phyloP scores from a whole-genome alignment of 2,888 invertebrate genomes.

The Eupithecia insigniata region DNA sequence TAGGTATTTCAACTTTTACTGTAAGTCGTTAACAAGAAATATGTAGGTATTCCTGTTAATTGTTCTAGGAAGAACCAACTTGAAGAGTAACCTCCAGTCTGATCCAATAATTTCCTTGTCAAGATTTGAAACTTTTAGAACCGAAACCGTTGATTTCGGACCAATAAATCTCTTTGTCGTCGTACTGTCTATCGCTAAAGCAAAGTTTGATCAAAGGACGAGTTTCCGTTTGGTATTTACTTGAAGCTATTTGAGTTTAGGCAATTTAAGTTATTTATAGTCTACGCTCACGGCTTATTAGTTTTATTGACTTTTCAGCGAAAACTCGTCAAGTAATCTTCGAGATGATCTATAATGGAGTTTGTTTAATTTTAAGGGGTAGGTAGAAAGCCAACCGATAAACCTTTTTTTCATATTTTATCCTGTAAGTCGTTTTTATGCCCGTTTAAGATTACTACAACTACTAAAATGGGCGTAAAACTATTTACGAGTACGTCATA shows the following conservation, averaged over 20 bases:
- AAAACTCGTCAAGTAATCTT: neutral
- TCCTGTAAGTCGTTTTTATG: no score
- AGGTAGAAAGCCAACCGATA: no score
- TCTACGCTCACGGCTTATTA: conserved; percentile 27
- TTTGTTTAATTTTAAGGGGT: neutral
- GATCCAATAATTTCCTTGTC: conserved; percentile 32
- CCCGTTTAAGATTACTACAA: no score
- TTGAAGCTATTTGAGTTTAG: conserved; percentile 26
- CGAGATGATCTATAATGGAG: conserved; percentile 1
- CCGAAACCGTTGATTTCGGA: conserved; percentile 27
- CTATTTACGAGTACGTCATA: no score
- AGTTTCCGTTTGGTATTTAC: conserved; percentile 27
- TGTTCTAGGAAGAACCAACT: neutral
- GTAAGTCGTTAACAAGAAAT: neutral
- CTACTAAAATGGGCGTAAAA: no score
- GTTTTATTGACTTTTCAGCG: conserved; percentile 25
- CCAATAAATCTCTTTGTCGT: conserved; percentile 37
- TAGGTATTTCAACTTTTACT: no score
- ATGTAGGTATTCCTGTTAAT: neutral
- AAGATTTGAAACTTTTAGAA: conserved; percentile 42
- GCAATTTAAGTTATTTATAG: conserved; percentile 30
- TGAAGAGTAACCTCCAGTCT: conserved; percentile 5
- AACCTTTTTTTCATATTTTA: neutral
- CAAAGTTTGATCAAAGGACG: conserved; percentile 27
- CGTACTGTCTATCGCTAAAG: conserved; percentile 25